A percentile compares a stretch with the other conserved stretches of the same genome.
These are phyloP conservation scores for Hydractinia symbiolongicarpus DNA, from an alignment of 30 jellyfish, hydroid and myxozoan genomes.

Conservation along the genomic window DNA sequence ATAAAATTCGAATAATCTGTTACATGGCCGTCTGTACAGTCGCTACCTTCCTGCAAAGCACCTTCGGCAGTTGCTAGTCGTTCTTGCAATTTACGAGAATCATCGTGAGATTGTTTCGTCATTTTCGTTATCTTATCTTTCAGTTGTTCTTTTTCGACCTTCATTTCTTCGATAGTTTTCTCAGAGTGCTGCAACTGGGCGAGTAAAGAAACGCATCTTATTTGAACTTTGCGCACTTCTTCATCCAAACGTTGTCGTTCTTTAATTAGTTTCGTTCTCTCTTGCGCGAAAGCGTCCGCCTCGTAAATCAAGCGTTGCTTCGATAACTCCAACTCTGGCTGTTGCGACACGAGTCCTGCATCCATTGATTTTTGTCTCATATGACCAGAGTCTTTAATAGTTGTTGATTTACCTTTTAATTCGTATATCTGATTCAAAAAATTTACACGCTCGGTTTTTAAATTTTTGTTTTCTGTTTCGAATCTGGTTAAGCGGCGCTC, in stretches of 20 bases:
- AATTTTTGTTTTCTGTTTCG: conserved; percentile 74
- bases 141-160: conserved; percentile 73
- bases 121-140: conserved; percentile 50
- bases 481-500: conserved; percentile 72
- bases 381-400: conserved; percentile 31
- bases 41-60: neutral
- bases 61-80: conserved; percentile 2
- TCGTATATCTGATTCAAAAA: conserved; percentile 79
- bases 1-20: conserved; percentile 13
- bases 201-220: conserved; percentile 71
- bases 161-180: conserved; percentile 80
- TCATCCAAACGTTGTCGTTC: conserved; percentile 96
- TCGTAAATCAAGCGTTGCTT: conserved; percentile 76
- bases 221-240: conserved; percentile 87
- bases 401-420: conserved; percentile 38
- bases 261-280: conserved; percentile 73
- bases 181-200: conserved; percentile 97
- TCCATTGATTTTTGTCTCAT: conserved; percentile 30
- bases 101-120: conserved; percentile 36
- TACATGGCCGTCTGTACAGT: neutral
- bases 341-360: conserved; percentile 15
- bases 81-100: conserved; percentile 23
- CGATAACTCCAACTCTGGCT: conserved; percentile 76
- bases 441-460: conserved; percentile 85
- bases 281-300: conserved; percentile 97